Base-by-base conservation (phyloP, 2,113 vertebrate species). In the Leiothrix lutea region DNA sequence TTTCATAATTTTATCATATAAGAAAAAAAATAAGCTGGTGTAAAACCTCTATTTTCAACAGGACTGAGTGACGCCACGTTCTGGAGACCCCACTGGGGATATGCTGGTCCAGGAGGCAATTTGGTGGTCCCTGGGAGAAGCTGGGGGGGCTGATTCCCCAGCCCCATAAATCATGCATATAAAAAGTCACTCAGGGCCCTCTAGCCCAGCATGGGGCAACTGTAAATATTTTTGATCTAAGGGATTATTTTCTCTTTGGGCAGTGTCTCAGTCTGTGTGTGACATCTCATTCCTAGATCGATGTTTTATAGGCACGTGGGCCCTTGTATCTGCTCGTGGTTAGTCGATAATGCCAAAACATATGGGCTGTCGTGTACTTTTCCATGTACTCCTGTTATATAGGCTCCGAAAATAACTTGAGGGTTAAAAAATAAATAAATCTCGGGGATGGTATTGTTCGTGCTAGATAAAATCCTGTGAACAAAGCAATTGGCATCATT, bases 401-500 rank as follows among this genome's bases (percentile, higher is more conserved):
- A 14, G 67, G 29, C 33, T 40, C 47, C 0, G 0, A 56, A 85
- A 91, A 94, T 48, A 96, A 93, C 82, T 28, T 18, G 93, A 86
- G 87, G 78, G 93, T 95, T 94, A 83, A 91, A 84, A 87, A 81
- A 60, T 51, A 56, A 58, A 44, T 80, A 47, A 61, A 26, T 54
- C 74, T 70, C 0, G 9, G 33, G 84, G 66, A 44, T 22, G 61
- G 66, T 51, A 86, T 95, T 90, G 82, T 90, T 95, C 88, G 1
- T 48, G 90, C 74, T 31, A 87, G 90, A 80, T 77, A 79, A 86
- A 92, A 95, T 51, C 69, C 93, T 40, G 64, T 40, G 94, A 97
- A 96, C 94, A 96, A 94, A 96, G 94, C 94, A 90, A 94, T 86
- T 86, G 93, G 90, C 85, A 51, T 94, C 60, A 97, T 97, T 97